phyloP scores from a whole-genome alignment of 23 tunicate genomes.

The Diplosoma virens region DNA sequence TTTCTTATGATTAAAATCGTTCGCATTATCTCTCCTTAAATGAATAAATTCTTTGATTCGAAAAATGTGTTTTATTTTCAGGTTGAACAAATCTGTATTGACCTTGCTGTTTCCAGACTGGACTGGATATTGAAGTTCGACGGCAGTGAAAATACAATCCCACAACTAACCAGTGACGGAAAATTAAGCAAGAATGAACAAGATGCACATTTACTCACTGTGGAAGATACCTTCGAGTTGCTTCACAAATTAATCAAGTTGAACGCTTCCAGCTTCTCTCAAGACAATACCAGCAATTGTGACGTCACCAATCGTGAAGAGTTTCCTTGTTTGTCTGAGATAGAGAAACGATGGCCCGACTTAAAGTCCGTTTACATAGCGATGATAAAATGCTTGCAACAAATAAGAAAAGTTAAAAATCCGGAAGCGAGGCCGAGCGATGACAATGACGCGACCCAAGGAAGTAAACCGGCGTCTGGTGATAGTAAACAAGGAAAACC shows the following conservation, averaged over 20 bases:
- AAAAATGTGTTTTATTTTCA: not conserved
- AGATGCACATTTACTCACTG: not conserved
- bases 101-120: slow-evolving; percentile 26
- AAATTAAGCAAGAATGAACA: not conserved
- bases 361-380: not conserved
- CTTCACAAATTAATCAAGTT: slow-evolving; percentile 15
- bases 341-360: slow-evolving; percentile 6
- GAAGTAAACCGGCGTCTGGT: not conserved
- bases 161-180: not conserved
- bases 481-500: not conserved
- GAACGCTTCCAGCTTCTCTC: slow-evolving; percentile 20
- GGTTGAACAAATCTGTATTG: slow-evolving; percentile 73
- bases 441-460: not conserved
- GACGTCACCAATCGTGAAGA: not conserved
- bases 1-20: not conserved
- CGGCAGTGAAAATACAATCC: slow-evolving; percentile 24
- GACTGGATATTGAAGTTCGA: slow-evolving; percentile 55
- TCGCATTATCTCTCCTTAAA: not conserved
- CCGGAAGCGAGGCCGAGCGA: not conserved
- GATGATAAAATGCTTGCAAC: slow-evolving; percentile 19
- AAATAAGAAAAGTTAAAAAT: not conserved
- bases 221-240: slow-evolving; percentile 15
- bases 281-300: not conserved
- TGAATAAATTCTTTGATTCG: not conserved
- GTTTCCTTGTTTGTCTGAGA: not conserved